Percentiles rank a stretch among this genome's conserved stretches.
Conservation (phyloP, 2,113 vertebrate genomes). For the Bubo blakistoni region DNA sequence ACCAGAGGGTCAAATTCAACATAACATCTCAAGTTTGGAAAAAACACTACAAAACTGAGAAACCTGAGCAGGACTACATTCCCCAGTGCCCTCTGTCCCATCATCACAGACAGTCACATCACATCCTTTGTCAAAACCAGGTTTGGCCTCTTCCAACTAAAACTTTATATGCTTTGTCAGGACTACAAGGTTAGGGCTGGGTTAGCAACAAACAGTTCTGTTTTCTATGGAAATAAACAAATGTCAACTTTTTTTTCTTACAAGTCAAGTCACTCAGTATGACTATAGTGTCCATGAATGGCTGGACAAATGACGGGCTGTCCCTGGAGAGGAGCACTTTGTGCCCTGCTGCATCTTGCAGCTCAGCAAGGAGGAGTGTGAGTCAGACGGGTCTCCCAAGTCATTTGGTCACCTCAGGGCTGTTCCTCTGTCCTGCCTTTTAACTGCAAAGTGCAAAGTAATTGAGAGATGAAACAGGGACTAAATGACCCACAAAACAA, state of each 20-base stretch:
- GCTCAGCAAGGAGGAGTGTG: neutral
- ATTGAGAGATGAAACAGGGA: neutral
- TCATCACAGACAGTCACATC: neutral
- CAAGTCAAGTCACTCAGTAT: neutral
- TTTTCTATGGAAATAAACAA: neutral
- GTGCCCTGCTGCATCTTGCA: neutral
- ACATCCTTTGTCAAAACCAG: neutral
- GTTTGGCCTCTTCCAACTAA: neutral
- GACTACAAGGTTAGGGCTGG: neutral
- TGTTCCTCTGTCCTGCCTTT: neutral
- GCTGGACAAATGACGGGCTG: neutral
- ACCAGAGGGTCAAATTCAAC: neutral
- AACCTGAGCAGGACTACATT: neutral
- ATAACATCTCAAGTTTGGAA: neutral
- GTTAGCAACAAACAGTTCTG: neutral
- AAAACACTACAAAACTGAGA: neutral
- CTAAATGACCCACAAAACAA: neutral
- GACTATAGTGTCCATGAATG: neutral
- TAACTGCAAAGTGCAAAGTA: neutral
- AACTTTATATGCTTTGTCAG: neutral
- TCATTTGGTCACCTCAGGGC: neutral
- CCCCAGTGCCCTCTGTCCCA: neutral
- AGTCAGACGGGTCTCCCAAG: neutral
- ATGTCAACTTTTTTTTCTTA: neutral
- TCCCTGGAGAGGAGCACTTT: neutral